Base-by-base conservation (phyloP, 2,113 vertebrate genomes). In the Corythornis madagascariensis region DNA sequence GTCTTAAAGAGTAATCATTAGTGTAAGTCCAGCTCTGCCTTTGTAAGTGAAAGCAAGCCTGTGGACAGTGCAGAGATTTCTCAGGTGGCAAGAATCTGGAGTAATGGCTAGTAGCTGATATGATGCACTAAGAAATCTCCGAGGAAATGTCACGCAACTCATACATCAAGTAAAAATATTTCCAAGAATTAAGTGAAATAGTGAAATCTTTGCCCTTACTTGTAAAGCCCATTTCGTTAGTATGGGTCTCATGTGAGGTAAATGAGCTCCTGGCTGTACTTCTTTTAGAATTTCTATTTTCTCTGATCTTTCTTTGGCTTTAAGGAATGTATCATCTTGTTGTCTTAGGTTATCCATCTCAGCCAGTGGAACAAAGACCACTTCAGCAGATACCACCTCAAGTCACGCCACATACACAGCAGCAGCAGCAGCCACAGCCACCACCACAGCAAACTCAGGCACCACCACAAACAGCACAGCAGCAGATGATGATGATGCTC, bases 401-500 rank as follows among this genome's bases (percentile, higher is more conserved):
- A 60, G 98, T 99, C 88, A 98, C 99, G 98, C 97, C 98, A 17
- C 98, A 98, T 72, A 95, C 98, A 1, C 98, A 97, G 80, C 98
- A 98, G 95, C 98, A 95, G 47, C 98, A 95, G 43, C 98, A 98
- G 45, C 96, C 98, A 7, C 98, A 98, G 65, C 97, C 87, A 42
- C 88, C 98, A 1, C 61, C 98, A 40, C 98, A 98, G 95, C 94
- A 98, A 60, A 87, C 89, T 71, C 94, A 98, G 88, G 95, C 96
- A 20, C 97, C 98, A 21, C 94, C 98, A 8, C 98, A 98, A 19
- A 98, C 98, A 96, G 75, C 98, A 98, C 98, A 98, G 29, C 98
- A 98, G 29, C 98, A 98, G 64, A 99, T 99, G 98, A 98, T 99
- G 98, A 98, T 99, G 98, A 98, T 99, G 98, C 94, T 99, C 42